Conservation (phyloP, 1,140 invertebrate species). For the Tetraneura akinire region DNA sequence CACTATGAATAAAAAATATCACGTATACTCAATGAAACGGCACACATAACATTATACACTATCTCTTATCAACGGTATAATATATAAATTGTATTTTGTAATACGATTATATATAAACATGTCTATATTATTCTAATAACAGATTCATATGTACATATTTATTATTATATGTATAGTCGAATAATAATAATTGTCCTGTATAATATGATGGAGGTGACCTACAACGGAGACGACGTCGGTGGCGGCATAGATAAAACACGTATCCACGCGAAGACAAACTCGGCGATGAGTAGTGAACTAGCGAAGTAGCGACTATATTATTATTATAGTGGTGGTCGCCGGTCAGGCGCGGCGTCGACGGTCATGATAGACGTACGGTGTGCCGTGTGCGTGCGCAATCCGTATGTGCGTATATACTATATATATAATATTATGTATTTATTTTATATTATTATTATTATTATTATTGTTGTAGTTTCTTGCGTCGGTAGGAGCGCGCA, state of each 20-base stretch:
- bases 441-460: too few relatives aligned
- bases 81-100: not conserved
- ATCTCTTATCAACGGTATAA: not conserved
- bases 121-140: too few relatives aligned
- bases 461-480: too few relatives aligned
- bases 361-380: not conserved
- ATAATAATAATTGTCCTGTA: not conserved
- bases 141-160: not conserved
- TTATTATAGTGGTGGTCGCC: too few relatives aligned
- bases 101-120: not conserved
- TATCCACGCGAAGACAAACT: not conserved
- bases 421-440: too few relatives aligned
- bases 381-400: not conserved
- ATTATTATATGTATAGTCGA: not conserved
- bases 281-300: not conserved
- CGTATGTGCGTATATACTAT: too few relatives aligned
- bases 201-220: constrained; percentile 19
- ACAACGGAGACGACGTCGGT: not conserved
- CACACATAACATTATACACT: not conserved
- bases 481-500: not conserved
- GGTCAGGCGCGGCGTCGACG: too few relatives aligned
- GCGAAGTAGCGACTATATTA: too few relatives aligned
- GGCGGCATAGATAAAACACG: constrained; percentile 16
- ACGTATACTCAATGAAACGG: not conserved
- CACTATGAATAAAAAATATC: constrained; percentile 2